Evolutionary conservation across 2,797 vertebrate genomes (phyloP).

Genomic region (Sebastes cheni): DNA sequence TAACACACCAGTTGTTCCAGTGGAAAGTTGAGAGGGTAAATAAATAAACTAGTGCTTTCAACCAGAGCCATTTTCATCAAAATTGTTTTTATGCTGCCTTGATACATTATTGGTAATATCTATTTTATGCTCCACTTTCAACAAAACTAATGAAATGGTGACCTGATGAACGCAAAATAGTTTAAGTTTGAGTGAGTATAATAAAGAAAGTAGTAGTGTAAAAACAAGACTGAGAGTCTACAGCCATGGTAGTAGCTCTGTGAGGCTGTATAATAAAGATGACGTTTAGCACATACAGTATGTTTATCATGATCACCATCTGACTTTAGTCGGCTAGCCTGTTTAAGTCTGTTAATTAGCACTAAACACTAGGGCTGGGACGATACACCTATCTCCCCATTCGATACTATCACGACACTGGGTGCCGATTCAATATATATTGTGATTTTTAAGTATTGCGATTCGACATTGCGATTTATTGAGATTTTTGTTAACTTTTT

Average conservation of each 20-base stretch:
- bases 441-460: too few relatives aligned
- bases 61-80: background rate
- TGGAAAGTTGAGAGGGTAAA: background rate
- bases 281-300: background rate
- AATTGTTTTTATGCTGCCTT: background rate
- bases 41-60: background rate
- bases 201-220: background rate
- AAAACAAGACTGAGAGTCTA: background rate
- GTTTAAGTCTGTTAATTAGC: background rate
- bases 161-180: background rate
- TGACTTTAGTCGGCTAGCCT: background rate
- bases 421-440: too few relatives aligned
- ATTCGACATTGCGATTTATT: too few relatives aligned
- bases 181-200: background rate
- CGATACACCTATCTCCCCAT: too few relatives aligned
- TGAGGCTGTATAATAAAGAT: background rate
- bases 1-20: background rate
- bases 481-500: too few relatives aligned
- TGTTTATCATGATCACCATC: background rate
- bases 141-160: background rate
- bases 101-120: background rate
- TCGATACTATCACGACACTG: too few relatives aligned
- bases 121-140: background rate
- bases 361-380: background rate
- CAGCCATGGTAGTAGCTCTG: background rate